Evolutionary conservation across 2,113 vertebrate genomes (phyloP).

Genomic region (Cyprinus carpio): DNA sequence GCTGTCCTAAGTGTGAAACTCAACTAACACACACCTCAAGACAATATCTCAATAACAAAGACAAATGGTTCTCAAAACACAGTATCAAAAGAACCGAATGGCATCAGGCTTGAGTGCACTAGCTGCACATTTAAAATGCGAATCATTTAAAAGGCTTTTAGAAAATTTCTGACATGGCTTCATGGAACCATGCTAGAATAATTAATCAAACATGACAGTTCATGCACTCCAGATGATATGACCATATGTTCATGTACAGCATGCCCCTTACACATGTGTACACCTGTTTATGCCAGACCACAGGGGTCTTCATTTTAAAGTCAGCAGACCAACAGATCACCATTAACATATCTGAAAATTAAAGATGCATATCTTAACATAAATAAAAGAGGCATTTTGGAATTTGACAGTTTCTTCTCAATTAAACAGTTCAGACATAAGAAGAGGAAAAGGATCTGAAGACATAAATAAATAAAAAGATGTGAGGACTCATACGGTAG

Average conservation of each 20-base stretch:
- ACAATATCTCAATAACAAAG: neutral
- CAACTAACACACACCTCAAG: conserved; percentile 27
- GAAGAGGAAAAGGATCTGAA: neutral
- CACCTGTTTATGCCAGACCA: conserved; percentile 23
- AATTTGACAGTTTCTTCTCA: neutral
- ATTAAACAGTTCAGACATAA: neutral
- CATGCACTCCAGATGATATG: conserved; percentile 25
- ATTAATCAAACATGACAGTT: conserved; percentile 40
- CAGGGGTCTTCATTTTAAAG: neutral
- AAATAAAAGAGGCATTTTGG: neutral
- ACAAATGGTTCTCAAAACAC: neutral
- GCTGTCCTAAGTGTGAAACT: conserved; percentile 42
- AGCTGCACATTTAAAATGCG: neutral
- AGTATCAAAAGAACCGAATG: neutral
- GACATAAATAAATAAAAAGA: neutral
- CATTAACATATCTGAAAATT: neutral
- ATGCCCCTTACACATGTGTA: conserved; percentile 23
- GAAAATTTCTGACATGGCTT: neutral
- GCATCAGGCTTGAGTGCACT: neutral
- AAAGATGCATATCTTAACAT: neutral
- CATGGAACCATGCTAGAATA: neutral
- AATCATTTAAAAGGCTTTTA: neutral
- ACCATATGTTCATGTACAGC: conserved; percentile 23
- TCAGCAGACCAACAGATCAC: conserved; percentile 17
- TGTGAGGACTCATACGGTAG: neutral